Percentiles rank a stretch among this genome's conserved stretches.
Evolutionary conservation across 2,888 invertebrate species (phyloP).

Genomic region (Drosophila leonis): DNA sequence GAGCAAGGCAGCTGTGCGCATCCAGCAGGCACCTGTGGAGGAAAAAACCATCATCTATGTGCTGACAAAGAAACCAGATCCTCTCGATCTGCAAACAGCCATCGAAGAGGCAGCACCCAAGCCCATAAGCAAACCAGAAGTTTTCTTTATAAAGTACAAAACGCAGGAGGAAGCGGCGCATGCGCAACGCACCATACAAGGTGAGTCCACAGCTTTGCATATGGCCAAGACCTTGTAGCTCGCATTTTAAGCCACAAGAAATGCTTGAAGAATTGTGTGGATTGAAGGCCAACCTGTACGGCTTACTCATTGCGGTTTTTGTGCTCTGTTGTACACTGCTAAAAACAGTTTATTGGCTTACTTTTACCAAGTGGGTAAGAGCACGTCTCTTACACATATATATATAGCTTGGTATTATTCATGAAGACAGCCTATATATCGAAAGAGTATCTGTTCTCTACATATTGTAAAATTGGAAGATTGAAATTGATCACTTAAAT

Average conservation of each 20-base stretch:
- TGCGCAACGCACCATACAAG: constrained; percentile 85
- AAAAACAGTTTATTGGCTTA: background rate
- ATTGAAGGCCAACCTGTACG: constrained; percentile 37
- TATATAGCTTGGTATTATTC: background rate
- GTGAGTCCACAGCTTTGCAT: constrained; percentile 62
- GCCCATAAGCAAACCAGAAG: constrained; percentile 84
- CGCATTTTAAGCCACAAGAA: constrained; percentile 15
- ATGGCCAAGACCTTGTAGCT: constrained; percentile 43
- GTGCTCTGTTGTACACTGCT: background rate
- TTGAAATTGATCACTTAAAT: background rate
- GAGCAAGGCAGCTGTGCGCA: constrained; percentile 66
- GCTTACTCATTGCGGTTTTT: constrained; percentile 13
- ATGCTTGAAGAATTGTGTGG: background rate
- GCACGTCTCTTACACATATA: background rate
- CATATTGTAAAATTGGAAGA: background rate
- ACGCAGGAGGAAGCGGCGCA: constrained; percentile 84
- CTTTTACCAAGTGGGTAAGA: background rate
- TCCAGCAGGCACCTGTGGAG: constrained; percentile 81
- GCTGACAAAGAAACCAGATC: constrained; percentile 83
- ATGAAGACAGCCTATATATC: too few relatives aligned
- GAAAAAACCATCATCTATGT: constrained; percentile 85
- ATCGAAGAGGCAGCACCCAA: constrained; percentile 80
- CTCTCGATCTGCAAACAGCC: constrained; percentile 79
- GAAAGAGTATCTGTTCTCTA: too few relatives aligned
- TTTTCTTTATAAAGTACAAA: constrained; percentile 85